These are phyloP conservation scores for Gila robusta DNA, from an alignment of 2,797 vertebrate genomes.

Conservation along the genomic window DNA sequence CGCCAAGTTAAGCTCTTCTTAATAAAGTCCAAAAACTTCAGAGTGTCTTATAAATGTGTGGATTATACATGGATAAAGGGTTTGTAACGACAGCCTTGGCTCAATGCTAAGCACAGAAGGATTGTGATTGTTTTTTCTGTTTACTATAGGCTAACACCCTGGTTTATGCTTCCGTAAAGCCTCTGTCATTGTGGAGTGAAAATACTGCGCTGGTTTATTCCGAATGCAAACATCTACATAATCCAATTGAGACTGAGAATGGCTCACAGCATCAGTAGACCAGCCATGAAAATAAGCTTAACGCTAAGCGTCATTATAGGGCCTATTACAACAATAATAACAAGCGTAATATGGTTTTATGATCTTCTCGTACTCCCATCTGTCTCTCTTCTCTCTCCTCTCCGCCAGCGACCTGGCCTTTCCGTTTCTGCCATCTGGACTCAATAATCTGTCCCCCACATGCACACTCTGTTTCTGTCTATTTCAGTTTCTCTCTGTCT, in stretches of 20 bases:
- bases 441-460: conserved; percentile 64
- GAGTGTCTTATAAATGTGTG: conserved; percentile 27
- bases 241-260: conserved; percentile 55
- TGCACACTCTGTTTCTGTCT: conserved; percentile 45
- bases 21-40: conserved; percentile 44
- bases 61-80: conserved; percentile 56
- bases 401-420: conserved; percentile 70
- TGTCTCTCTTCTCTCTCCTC: conserved; percentile 70
- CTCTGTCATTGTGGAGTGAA: neutral
- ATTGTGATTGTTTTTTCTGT: conserved; percentile 31
- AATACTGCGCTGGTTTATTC: conserved; percentile 38
- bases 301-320: conserved; percentile 65
- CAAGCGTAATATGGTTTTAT: conserved; percentile 78
- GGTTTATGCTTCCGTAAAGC: neutral
- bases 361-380: conserved; percentile 76
- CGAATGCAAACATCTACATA: conserved; percentile 47
- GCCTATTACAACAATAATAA: conserved; percentile 75
- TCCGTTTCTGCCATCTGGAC: conserved; percentile 74
- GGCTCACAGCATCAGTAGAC: conserved; percentile 47
- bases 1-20: neutral
- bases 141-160: conserved; percentile 10
- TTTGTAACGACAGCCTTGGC: conserved; percentile 31
- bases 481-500: conserved; percentile 17
- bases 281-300: conserved; percentile 69
- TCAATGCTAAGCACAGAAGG: conserved; percentile 16